phyloP scores from a whole-genome alignment of 30 jellyfish, hydroid and myxozoan species.

The Pseudorhiza aurosa region DNA sequence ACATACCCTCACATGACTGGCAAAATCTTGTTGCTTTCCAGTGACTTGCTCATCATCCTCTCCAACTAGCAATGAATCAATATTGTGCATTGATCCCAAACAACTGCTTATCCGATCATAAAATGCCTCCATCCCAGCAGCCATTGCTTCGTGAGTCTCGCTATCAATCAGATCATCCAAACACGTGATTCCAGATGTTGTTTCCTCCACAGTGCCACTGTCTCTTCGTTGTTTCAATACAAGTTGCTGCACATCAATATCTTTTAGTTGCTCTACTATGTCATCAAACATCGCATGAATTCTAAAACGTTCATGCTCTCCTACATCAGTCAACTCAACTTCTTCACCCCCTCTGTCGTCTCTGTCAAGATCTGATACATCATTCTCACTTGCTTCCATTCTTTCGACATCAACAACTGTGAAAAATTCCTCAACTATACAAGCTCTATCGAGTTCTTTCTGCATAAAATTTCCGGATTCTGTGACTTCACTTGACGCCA shows the following conservation, averaged over 20 bases:
- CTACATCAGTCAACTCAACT: background rate
- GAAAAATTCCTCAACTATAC: no score
- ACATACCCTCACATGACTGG: slow-evolving; percentile 45
- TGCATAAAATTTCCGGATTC: no score
- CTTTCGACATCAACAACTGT: no score
- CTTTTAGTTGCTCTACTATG: slow-evolving; percentile 44
- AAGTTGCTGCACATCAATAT: slow-evolving; percentile 67
- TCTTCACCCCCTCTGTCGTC: background rate
- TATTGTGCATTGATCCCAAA: slow-evolving; percentile 74
- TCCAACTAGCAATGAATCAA: slow-evolving; percentile 23
- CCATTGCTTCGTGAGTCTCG: slow-evolving; percentile 75
- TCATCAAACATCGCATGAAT: background rate
- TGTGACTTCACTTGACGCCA: no score
- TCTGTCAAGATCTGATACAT: background rate
- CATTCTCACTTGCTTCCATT: no score
- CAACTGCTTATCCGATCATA: slow-evolving; percentile 64
- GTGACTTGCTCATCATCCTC: slow-evolving; percentile 11
- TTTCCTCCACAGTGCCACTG: slow-evolving; percentile 69
- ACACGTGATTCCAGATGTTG: slow-evolving; percentile 31
- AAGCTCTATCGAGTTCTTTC: no score
- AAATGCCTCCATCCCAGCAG: slow-evolving; percentile 86
- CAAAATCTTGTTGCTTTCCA: slow-evolving; percentile 19
- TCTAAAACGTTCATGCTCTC: background rate
- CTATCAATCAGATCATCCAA: slow-evolving; percentile 54
- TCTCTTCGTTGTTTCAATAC: slow-evolving; percentile 68